Evolutionary conservation across 1,140 invertebrate genomes (phyloP).

Genomic region (Thalassaphorura encarpata): DNA sequence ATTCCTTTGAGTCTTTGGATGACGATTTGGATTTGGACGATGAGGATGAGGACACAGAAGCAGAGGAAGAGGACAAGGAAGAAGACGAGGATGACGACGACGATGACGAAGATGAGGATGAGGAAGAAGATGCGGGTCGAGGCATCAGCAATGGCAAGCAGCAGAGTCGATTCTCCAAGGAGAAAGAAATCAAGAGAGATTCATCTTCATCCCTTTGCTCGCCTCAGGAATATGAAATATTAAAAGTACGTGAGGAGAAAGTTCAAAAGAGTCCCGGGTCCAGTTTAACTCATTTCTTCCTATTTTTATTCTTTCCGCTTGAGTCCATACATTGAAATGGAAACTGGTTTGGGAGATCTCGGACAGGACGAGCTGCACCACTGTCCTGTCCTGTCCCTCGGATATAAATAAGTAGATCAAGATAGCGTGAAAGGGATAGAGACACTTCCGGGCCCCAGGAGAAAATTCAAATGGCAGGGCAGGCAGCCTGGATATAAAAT

Average conservation of each 20-base stretch:
- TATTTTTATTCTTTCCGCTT: no score
- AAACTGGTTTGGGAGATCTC: no score
- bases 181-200: constrained; percentile 1
- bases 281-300: no score
- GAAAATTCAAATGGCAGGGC: no score
- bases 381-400: no score
- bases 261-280: constrained; percentile 5
- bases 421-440: no score
- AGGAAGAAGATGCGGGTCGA: background rate
- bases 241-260: constrained; percentile 45
- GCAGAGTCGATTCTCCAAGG: background rate
- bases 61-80: constrained; percentile 6
- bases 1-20: background rate
- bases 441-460: no score
- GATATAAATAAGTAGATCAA: no score
- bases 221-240: constrained; percentile 58
- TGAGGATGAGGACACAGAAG: background rate
- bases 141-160: background rate
- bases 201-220: constrained; percentile 42
- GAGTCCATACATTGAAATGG: no score
- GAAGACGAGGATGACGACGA: background rate
- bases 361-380: no score
- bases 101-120: background rate
- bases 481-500: no score
- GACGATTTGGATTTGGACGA: background rate